Percentiles rank a stretch among this genome's conserved stretches.
phyloP scores from a whole-genome alignment of 2,888 invertebrate genomes.

The Agrotis clavis region DNA sequence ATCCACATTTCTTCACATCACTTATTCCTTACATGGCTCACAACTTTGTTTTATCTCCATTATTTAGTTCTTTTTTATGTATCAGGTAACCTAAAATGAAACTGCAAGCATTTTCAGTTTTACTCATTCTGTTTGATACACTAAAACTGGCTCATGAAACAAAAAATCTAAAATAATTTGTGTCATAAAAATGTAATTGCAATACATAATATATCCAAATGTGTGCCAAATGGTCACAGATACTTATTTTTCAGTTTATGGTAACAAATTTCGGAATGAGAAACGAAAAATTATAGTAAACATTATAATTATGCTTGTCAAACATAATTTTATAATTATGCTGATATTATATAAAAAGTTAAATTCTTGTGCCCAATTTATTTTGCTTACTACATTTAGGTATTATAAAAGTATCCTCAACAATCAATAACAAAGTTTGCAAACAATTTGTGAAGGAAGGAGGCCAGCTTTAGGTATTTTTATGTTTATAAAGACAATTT shows the following conservation, averaged over 20 bases:
- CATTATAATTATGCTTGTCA: conserved; percentile 38
- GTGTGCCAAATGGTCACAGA: conserved; percentile 26
- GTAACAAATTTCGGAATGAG: conserved; percentile 30
- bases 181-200: conserved; percentile 4
- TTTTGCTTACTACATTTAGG: conserved; percentile 41
- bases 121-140: conserved; percentile 47
- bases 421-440: conserved; percentile 91
- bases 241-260: conserved; percentile 14
- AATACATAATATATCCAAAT: conserved; percentile 20
- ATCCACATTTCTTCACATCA: conserved; percentile 41
- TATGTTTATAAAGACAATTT: conserved; percentile 75
- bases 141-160: conserved; percentile 53
- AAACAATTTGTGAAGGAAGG: conserved; percentile 96
- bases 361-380: conserved; percentile 40
- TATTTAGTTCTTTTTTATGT: conserved; percentile 35
- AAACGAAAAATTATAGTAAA: conserved; percentile 9
- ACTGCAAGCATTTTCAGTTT: conserved; percentile 34
- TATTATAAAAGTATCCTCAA: conserved; percentile 58
- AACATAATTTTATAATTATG: conserved; percentile 22
- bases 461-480: conserved; percentile 92
- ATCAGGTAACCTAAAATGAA: conserved; percentile 39
- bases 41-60: conserved; percentile 32
- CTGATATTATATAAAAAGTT: conserved; percentile 42
- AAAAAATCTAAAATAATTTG: conserved; percentile 22
- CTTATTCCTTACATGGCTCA: conserved; percentile 37